Percentiles rank a stretch among this genome's conserved stretches.
phyloP scores from a whole-genome alignment of 2,113 vertebrate genomes.

The Carassius gibelio region DNA sequence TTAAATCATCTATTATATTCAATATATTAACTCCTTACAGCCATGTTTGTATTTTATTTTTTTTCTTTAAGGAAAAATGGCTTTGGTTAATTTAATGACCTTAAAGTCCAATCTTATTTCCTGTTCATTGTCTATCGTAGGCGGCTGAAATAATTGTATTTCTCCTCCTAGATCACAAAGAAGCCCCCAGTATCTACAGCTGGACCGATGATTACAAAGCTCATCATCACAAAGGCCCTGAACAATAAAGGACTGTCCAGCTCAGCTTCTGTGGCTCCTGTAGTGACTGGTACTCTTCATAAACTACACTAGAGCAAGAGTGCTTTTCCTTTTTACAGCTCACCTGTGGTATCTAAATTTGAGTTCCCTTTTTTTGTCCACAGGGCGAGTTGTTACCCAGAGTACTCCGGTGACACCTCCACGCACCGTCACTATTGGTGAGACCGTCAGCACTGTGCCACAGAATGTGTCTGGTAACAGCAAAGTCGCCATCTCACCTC shows the following conservation, averaged over 20 bases:
- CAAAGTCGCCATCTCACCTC: slow-evolving; percentile 97
- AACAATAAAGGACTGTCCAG: slow-evolving; percentile 91
- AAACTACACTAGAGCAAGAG: neutral
- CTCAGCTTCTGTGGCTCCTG: slow-evolving; percentile 86
- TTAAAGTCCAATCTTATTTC: neutral
- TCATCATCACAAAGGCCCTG: slow-evolving; percentile 95
- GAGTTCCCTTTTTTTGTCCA: slow-evolving; percentile 31
- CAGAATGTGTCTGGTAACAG: slow-evolving; percentile 82
- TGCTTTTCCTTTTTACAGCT: neutral
- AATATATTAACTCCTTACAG: too few relatives aligned
- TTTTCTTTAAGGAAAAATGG: neutral
- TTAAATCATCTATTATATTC: too few relatives aligned
- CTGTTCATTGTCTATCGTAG: neutral
- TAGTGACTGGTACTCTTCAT: slow-evolving; percentile 81
- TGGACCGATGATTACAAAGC: slow-evolving; percentile 90
- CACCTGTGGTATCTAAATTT: neutral
- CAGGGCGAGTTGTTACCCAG: slow-evolving; percentile 91
- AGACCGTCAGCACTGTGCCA: slow-evolving; percentile 81
- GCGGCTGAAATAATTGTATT: neutral
- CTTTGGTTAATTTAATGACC: neutral
- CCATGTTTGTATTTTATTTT: too few relatives aligned
- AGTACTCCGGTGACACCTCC: slow-evolving; percentile 83
- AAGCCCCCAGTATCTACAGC: slow-evolving; percentile 90
- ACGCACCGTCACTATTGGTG: slow-evolving; percentile 87
- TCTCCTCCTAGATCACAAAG: slow-evolving; percentile 85